These are phyloP conservation scores for Sphenodon punctatus DNA, from an alignment of 2,797 vertebrate species.

Conservation along the genomic window DNA sequence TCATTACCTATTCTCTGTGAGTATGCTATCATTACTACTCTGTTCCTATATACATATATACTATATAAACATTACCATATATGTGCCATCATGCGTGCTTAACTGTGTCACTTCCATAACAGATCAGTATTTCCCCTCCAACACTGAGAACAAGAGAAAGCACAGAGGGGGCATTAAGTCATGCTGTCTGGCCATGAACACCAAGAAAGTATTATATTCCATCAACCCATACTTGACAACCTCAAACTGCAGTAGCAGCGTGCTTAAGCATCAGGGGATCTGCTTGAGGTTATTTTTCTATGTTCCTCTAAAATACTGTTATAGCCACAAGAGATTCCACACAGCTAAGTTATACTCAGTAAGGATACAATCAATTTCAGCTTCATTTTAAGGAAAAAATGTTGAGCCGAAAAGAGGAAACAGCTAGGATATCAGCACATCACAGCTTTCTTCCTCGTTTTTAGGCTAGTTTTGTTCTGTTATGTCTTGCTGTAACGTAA, in stretches of 20 bases:
- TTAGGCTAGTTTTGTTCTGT: too few relatives aligned
- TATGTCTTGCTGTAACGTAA: not conserved
- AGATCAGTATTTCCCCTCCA: too few relatives aligned
- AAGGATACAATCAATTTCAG: conserved; percentile 42
- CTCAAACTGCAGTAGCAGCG: not conserved
- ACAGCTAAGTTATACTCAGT: conserved; percentile 13
- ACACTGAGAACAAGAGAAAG: rapidly evolving
- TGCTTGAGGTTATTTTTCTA: not conserved
- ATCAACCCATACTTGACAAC: not conserved
- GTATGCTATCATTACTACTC: too few relatives aligned
- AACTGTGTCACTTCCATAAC: too few relatives aligned
- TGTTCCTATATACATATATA: too few relatives aligned
- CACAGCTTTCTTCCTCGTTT: too few relatives aligned
- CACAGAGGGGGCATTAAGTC: not conserved
- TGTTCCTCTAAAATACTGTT: conserved; percentile 6
- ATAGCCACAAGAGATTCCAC: conserved; percentile 25
- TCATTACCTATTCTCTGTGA: too few relatives aligned
- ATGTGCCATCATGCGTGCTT: too few relatives aligned
- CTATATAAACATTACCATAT: too few relatives aligned
- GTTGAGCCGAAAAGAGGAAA: too few relatives aligned
- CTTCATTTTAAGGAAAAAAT: conserved; percentile 40
- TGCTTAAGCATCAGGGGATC: not conserved
- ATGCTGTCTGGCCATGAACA: not conserved
- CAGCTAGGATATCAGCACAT: too few relatives aligned
- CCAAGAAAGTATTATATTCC: not conserved